These are phyloP conservation scores for Danio tinwini DNA, from an alignment of 2,797 vertebrate genomes.

Conservation along the genomic window DNA sequence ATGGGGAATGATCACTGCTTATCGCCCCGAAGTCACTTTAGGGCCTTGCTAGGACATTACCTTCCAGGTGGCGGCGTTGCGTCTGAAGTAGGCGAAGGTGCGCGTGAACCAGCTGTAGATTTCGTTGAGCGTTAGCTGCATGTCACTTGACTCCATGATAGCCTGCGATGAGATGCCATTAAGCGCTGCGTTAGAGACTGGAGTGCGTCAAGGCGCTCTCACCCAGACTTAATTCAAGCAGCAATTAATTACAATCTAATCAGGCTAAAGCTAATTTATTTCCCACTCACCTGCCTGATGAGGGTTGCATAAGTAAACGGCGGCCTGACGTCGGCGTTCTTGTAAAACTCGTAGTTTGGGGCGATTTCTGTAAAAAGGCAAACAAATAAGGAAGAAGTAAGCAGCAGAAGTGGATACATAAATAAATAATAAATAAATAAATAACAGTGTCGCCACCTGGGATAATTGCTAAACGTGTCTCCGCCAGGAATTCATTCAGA, in stretches of 20 bases:
- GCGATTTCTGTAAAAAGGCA: slow-evolving; percentile 88
- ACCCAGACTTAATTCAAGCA: slow-evolving; percentile 78
- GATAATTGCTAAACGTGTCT: slow-evolving; percentile 82
- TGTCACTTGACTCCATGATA: slow-evolving; percentile 99
- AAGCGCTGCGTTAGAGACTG: slow-evolving; percentile 91
- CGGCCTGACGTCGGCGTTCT: slow-evolving; percentile 99
- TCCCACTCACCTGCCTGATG: slow-evolving; percentile 98
- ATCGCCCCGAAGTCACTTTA: slow-evolving; percentile 83
- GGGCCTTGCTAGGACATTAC: slow-evolving; percentile 78
- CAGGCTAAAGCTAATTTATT: slow-evolving; percentile 88
- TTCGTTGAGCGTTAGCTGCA: slow-evolving; percentile 99
- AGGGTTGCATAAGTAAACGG: slow-evolving; percentile 99
- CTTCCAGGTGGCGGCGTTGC: slow-evolving; percentile 99
- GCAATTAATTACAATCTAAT: slow-evolving; percentile 95
- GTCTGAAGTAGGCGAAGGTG: slow-evolving; percentile 99
- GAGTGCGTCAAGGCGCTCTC: slow-evolving; percentile 70
- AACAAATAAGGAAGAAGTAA: slow-evolving; percentile 10
- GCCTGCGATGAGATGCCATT: slow-evolving; percentile 97
- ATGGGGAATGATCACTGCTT: slow-evolving; percentile 85
- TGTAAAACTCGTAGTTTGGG: slow-evolving; percentile 99
- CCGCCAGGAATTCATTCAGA: slow-evolving; percentile 75
- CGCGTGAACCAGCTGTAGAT: slow-evolving; percentile 99
- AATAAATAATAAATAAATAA: slow-evolving; percentile 53
- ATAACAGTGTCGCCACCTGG: slow-evolving; percentile 81
- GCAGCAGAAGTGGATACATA: not conserved